These are phyloP conservation scores for Tachina grossa DNA, from an alignment of 2,888 invertebrate genomes.

Conservation along the genomic window DNA sequence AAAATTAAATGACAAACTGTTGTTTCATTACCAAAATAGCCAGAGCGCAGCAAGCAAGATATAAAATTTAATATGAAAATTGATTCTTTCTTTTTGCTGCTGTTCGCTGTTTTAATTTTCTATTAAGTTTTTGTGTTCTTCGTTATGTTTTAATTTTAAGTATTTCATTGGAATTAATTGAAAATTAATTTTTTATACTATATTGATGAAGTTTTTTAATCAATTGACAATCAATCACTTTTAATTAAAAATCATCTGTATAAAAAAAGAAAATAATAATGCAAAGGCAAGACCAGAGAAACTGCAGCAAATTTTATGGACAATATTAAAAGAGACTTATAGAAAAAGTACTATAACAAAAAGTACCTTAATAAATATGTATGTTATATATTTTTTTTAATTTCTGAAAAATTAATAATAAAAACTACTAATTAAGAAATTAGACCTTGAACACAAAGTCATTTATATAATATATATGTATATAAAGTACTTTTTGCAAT, in stretches of 20 bases:
- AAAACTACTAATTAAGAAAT: too few relatives aligned
- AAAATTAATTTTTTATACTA: slow-evolving; percentile 56
- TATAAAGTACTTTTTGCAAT: not conserved
- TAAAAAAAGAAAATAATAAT: not conserved
- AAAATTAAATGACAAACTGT: not conserved
- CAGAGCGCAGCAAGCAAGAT: not conserved
- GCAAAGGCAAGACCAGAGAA: not conserved
- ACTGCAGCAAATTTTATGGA: not conserved
- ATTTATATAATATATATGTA: not conserved
- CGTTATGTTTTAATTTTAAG: not conserved
- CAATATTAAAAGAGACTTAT: not conserved
- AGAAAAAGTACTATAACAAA: not conserved
- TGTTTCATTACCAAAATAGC: slow-evolving; percentile 3
- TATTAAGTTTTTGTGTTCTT: not conserved
- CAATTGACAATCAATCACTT: slow-evolving; percentile 70
- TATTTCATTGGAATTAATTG: slow-evolving; percentile 46
- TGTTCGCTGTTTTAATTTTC: slow-evolving; percentile 7
- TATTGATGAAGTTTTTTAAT: slow-evolving; percentile 67
- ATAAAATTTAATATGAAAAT: slow-evolving; percentile 46
- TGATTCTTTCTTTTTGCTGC: not conserved
- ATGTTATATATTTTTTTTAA: too few relatives aligned
- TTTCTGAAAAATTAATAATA: too few relatives aligned
- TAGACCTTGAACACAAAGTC: too few relatives aligned
- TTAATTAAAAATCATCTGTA: slow-evolving; percentile 61
- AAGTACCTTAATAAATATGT: not conserved